These are phyloP conservation scores for Aplocera efformata DNA, from an alignment of 2,888 invertebrate species.

Conservation along the genomic window DNA sequence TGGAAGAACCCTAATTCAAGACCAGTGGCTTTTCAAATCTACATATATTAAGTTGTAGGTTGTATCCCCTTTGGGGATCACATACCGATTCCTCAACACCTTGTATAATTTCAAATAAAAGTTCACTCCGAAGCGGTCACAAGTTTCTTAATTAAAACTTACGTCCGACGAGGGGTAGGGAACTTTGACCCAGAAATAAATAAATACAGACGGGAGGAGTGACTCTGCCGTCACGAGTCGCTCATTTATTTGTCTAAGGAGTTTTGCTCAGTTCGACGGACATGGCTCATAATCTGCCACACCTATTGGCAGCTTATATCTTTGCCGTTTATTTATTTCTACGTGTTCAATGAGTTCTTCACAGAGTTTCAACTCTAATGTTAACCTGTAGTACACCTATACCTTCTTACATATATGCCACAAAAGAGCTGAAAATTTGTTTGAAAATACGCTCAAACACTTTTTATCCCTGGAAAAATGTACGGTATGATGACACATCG, in stretches of 20 bases:
- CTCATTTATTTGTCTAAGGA: constrained; percentile 76
- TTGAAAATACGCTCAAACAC: too few relatives aligned
- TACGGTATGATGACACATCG: too few relatives aligned
- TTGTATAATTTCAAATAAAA: constrained; percentile 78
- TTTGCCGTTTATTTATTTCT: constrained; percentile 46
- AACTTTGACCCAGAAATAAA: constrained; percentile 78
- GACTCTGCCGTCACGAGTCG: constrained; percentile 63
- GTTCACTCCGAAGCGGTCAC: constrained; percentile 72
- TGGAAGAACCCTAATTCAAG: too few relatives aligned
- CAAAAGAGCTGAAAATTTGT: too few relatives aligned
- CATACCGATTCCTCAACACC: constrained; percentile 37
- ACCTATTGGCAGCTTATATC: constrained; percentile 43
- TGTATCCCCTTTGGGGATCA: constrained; percentile 38
- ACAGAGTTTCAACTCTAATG: too few relatives aligned
- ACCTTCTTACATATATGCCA: too few relatives aligned
- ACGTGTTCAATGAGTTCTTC: constrained; percentile 21
- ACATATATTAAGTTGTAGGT: too few relatives aligned
- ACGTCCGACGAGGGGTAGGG: constrained; percentile 69
- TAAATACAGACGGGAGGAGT: constrained; percentile 68
- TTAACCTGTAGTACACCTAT: too few relatives aligned
- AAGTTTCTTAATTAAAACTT: constrained; percentile 82
- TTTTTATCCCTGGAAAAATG: too few relatives aligned
- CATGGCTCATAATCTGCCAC: constrained; percentile 59
- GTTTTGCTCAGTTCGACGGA: constrained; percentile 66
- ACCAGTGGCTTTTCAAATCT: too few relatives aligned